Evolutionary conservation across 2,113 vertebrate species (phyloP).

Genomic region (Phylloscopus trochilus): DNA sequence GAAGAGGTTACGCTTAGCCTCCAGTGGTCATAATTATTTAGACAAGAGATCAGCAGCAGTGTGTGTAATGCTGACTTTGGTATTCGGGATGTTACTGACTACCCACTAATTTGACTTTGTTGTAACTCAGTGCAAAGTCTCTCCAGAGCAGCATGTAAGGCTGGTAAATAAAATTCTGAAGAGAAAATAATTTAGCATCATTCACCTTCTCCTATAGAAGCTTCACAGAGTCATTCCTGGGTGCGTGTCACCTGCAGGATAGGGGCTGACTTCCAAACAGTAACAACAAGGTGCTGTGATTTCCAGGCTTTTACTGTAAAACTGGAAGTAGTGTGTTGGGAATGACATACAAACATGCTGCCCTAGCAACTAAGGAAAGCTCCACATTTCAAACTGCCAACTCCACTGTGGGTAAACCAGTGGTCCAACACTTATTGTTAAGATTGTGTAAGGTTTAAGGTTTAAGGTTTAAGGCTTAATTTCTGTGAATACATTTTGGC

Average conservation of each 20-base stretch:
- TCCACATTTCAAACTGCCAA: not conserved
- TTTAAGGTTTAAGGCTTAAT: not conserved
- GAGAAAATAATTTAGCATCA: not conserved
- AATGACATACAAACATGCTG: not conserved
- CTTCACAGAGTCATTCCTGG: not conserved
- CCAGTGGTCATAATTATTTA: constrained; percentile 61
- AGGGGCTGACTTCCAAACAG: not conserved
- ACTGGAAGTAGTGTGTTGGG: not conserved
- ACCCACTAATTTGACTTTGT: constrained; percentile 40
- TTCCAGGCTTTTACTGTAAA: not conserved
- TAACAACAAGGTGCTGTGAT: not conserved
- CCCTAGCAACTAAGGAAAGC: not conserved
- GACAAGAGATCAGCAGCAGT: constrained; percentile 29
- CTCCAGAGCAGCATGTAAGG: not conserved
- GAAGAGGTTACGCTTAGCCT: constrained; percentile 58
- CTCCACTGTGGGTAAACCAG: not conserved
- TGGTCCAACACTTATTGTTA: not conserved
- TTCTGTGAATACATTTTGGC: not conserved
- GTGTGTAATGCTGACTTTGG: constrained; percentile 39
- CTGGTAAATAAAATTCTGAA: not conserved
- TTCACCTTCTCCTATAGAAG: not conserved
- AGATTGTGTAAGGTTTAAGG: not conserved
- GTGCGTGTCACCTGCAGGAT: fast-evolving
- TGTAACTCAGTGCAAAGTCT: not conserved
- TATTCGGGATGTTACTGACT: constrained; percentile 2